These are phyloP conservation scores for Myrmecobius fasciatus DNA, from an alignment of 2,113 vertebrate genomes.

Conservation along the genomic window DNA sequence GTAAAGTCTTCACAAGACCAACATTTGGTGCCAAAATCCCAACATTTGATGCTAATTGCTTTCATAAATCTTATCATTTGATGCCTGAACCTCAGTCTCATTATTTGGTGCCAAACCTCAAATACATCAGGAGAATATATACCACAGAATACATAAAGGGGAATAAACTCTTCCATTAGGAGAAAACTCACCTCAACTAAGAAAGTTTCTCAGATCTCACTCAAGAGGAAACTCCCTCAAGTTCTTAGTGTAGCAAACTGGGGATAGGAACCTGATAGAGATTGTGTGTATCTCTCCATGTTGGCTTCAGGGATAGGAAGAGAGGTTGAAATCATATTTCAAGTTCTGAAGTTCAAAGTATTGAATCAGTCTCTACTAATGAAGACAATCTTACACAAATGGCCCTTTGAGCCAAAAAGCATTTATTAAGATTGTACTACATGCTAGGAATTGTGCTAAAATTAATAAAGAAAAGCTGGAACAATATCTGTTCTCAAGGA, in stretches of 20 bases:
- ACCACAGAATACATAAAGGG: background rate
- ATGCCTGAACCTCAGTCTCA: no score
- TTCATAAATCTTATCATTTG: no score
- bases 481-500: background rate
- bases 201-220: background rate
- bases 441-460: background rate
- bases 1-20: no score
- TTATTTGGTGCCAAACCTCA: no score
- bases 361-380: background rate
- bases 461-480: no score
- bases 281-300: background rate
- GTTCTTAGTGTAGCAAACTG: background rate
- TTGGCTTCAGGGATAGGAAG: background rate
- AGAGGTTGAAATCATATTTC: background rate
- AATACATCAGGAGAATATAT: background rate
- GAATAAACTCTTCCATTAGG: background rate
- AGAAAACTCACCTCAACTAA: background rate
- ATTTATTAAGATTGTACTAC: background rate
- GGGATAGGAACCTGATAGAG: background rate
- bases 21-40: no score
- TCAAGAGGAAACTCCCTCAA: background rate
- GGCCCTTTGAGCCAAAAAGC: background rate
- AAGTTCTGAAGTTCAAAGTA: background rate
- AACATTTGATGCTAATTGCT: no score
- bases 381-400: background rate